These are phyloP conservation scores for Trissolcus basalis DNA, from an alignment of 1,140 invertebrate species.

Conservation along the genomic window DNA sequence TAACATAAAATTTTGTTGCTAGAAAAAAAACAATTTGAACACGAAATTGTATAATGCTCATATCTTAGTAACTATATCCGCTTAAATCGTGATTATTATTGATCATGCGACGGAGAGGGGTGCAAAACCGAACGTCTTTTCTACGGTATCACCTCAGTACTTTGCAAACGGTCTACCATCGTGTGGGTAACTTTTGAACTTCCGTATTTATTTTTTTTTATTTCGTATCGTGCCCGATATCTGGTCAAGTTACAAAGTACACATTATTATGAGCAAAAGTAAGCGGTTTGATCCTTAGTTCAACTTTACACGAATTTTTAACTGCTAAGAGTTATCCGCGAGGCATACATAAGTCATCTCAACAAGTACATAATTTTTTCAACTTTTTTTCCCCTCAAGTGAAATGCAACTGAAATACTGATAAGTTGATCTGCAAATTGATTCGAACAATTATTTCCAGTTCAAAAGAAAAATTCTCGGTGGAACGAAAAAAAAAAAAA, in stretches of 20 bases:
- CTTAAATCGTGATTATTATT: conserved; percentile 61
- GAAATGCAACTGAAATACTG: neutral
- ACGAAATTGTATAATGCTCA: too few relatives aligned
- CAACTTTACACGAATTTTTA: too few relatives aligned
- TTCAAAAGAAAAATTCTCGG: too few relatives aligned
- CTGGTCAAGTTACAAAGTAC: conserved; percentile 8
- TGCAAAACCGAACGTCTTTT: conserved; percentile 64
- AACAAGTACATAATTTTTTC: too few relatives aligned
- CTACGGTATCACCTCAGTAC: conserved; percentile 71
- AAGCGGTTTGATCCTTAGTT: conserved; percentile 21
- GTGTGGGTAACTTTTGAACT: conserved; percentile 57
- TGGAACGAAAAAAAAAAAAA: too few relatives aligned
- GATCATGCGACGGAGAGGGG: conserved; percentile 55
- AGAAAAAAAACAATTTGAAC: too few relatives aligned
- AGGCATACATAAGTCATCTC: too few relatives aligned
- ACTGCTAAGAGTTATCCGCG: too few relatives aligned
- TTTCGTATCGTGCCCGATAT: conserved; percentile 16
- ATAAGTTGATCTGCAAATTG: too few relatives aligned
- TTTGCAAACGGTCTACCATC: conserved; percentile 61
- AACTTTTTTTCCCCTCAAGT: neutral
- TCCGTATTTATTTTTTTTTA: conserved; percentile 50
- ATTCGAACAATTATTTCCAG: too few relatives aligned
- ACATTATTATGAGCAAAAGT: conserved; percentile 61
- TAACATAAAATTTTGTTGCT: too few relatives aligned
- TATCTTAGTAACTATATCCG: conserved; percentile 15